Percentiles rank a stretch among this genome's conserved stretches.
phyloP scores from a whole-genome alignment of 2,113 vertebrate species.

The Dascyllus trimaculatus region DNA sequence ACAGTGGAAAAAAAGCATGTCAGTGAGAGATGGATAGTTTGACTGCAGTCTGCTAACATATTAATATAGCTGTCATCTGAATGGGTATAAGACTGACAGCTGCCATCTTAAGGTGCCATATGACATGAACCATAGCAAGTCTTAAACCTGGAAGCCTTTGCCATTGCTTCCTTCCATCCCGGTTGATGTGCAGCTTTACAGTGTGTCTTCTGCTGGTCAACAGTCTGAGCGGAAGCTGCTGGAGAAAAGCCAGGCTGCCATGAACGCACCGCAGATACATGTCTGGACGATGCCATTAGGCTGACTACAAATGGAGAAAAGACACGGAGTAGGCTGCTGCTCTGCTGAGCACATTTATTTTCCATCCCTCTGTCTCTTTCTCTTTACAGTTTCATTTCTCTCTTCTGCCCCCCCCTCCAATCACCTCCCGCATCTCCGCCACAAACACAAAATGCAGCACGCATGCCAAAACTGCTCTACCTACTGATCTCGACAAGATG shows the following conservation, averaged over 20 bases:
- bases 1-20: too few relatives aligned
- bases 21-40: too few relatives aligned
- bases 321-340: conserved; percentile 15
- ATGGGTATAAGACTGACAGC: too few relatives aligned
- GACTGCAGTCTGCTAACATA: too few relatives aligned
- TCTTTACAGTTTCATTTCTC: neutral
- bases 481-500: conserved; percentile 43
- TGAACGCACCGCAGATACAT: neutral
- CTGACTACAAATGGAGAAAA: conserved; percentile 12
- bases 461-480: conserved; percentile 17
- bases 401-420: neutral
- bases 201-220: neutral
- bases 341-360: conserved; percentile 6
- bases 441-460: conserved; percentile 12
- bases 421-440: neutral
- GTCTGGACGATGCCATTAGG: conserved; percentile 2
- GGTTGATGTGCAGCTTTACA: neutral
- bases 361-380: neutral
- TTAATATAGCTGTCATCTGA: too few relatives aligned
- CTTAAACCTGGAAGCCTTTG: too few relatives aligned
- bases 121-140: too few relatives aligned
- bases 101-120: too few relatives aligned
- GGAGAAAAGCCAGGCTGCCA: neutral
- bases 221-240: neutral
- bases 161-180: neutral